Conservation (phyloP, 92 coral and sea anemone species). For the Blastomussa wellsi region DNA sequence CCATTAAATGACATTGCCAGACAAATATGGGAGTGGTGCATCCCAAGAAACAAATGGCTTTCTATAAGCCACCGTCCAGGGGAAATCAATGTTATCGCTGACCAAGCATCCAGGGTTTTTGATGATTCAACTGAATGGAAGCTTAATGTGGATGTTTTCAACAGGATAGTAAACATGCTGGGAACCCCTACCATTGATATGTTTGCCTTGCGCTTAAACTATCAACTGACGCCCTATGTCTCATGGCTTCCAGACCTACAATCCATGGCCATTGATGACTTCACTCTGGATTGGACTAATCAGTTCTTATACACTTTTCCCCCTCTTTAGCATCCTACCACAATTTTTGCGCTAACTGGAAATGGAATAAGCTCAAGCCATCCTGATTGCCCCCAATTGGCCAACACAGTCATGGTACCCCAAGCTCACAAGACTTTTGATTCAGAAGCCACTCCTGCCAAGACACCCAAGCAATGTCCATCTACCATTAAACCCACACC, state of each 20-base stretch:
- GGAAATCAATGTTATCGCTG: conserved; percentile 30
- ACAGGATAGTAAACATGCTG: conserved; percentile 19
- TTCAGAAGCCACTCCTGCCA: too few species aligned
- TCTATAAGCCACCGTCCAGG: conserved; percentile 48
- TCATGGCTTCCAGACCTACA: conserved; percentile 60
- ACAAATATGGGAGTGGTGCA: conserved; percentile 54
- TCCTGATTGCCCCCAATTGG: conserved; percentile 60
- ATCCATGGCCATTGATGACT: conserved; percentile 60
- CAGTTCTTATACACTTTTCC: conserved; percentile 42
- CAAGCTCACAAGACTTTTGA: conserved; percentile 53
- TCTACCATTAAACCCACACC: conserved; percentile 43
- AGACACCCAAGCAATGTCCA: too few species aligned
- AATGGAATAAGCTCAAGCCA: conserved; percentile 44
- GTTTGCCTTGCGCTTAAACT: conserved; percentile 57
- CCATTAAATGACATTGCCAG: conserved; percentile 43
- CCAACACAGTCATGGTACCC: conserved; percentile 69
- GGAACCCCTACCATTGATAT: conserved; percentile 48
- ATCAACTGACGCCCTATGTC: conserved; percentile 40
- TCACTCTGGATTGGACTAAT: conserved; percentile 54
- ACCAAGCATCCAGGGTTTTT: too few species aligned
- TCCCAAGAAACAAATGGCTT: conserved; percentile 51
- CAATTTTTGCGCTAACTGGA: conserved; percentile 43
- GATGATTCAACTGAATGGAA: too few species aligned
- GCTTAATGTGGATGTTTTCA: conserved; percentile 32
- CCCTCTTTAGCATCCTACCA: conserved; percentile 45